Evolutionary conservation across 2,888 invertebrate species (phyloP).

Genomic region (Endotricha flammealis): DNA sequence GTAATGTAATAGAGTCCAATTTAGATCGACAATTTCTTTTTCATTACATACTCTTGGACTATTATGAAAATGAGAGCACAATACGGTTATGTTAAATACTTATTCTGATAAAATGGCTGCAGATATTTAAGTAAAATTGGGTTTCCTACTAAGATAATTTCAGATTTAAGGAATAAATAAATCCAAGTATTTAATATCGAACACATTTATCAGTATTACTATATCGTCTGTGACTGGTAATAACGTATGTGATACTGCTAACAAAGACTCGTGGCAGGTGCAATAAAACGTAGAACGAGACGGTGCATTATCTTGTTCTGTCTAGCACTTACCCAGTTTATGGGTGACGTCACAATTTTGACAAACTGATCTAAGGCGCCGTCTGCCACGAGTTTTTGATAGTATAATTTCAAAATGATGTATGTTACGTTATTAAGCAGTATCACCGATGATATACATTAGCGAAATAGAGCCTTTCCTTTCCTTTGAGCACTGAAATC

Average conservation of each 20-base stretch:
- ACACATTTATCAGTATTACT: conserved; percentile 8
- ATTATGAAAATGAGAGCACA: conserved; percentile 7
- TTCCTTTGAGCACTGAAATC: not conserved
- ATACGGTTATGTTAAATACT: conserved; percentile 10
- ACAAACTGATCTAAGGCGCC: no score
- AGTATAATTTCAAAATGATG: no score
- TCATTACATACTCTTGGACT: conserved; percentile 3
- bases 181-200: not conserved
- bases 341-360: no score
- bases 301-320: no score
- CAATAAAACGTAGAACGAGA: no score
- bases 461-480: not conserved
- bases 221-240: no score
- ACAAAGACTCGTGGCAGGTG: no score
- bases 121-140: conserved; percentile 7
- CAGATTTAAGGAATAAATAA: conserved; percentile 8
- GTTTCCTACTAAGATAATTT: conserved; percentile 9
- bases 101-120: conserved; percentile 4
- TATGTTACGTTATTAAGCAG: no score
- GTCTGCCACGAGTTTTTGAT: no score
- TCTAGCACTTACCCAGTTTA: no score
- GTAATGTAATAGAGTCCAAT: conserved; percentile 2
- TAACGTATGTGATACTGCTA: no score
- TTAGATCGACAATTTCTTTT: conserved; percentile 1
- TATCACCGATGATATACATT: no score